Conservation (phyloP, 2,797 vertebrate genomes). For the Malacoctenus gilli region DNA sequence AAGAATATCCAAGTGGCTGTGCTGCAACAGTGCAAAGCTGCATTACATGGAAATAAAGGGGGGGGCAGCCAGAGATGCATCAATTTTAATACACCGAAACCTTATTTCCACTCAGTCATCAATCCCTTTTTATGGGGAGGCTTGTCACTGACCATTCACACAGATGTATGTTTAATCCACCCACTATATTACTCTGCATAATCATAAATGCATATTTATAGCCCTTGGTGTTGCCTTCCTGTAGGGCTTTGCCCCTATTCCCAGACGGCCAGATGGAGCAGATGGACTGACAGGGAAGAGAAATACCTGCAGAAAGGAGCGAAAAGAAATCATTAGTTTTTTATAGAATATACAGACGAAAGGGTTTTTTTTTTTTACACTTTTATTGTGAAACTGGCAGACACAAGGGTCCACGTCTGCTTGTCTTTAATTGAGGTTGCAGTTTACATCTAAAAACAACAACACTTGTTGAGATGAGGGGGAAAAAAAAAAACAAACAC, state of each 20-base stretch:
- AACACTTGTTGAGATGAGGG: conserved; percentile 8
- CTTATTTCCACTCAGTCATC: conserved; percentile 36
- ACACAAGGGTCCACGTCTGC: background rate
- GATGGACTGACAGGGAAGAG: conserved; percentile 47
- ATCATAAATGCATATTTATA: conserved; percentile 63
- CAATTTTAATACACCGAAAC: conserved; percentile 25
- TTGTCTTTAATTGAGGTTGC: conserved; percentile 22
- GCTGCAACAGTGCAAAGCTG: conserved; percentile 2
- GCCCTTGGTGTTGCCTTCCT: conserved; percentile 42
- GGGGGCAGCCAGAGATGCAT: conserved; percentile 22
- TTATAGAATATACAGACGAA: conserved; percentile 18
- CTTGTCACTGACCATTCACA: conserved; percentile 28
- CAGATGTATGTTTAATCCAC: conserved; percentile 53
- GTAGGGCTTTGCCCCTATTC: conserved; percentile 27
- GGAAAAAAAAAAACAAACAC: conserved; percentile 25
- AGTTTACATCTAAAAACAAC: conserved; percentile 31
- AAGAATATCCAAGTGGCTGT: conserved; percentile 7
- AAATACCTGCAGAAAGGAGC: conserved; percentile 57
- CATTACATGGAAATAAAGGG: conserved; percentile 17
- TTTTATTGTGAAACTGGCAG: background rate
- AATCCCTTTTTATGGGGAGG: conserved; percentile 27
- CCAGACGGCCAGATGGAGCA: conserved; percentile 63
- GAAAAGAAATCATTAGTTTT: conserved; percentile 31
- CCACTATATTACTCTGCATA: conserved; percentile 46
- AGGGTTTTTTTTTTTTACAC: background rate